These are phyloP conservation scores for Radopholus similis DNA, from an alignment of 1,140 invertebrate species.

Conservation along the genomic window DNA sequence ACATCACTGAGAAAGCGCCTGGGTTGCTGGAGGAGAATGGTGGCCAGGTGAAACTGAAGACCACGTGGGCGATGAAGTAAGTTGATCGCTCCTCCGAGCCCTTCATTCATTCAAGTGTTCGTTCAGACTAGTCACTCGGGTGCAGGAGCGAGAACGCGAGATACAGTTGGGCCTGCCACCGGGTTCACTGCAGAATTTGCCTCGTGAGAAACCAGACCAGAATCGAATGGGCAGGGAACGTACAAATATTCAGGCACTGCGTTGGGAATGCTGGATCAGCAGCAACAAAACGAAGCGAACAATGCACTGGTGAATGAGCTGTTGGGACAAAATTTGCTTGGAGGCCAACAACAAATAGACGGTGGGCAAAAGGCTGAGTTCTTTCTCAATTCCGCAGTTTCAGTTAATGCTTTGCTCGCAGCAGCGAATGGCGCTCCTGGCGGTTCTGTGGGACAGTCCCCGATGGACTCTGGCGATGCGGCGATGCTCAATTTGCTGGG, in stretches of 20 bases:
- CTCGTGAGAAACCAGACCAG: neutral
- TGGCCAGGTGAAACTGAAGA: slow-evolving; percentile 56
- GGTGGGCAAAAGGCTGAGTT: neutral
- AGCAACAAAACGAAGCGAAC: neutral
- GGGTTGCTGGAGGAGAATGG: slow-evolving; percentile 54
- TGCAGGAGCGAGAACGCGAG: slow-evolving; percentile 32
- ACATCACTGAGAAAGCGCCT: slow-evolving; percentile 52
- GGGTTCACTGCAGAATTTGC: slow-evolving; percentile 27
- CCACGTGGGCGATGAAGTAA: slow-evolving; percentile 59
- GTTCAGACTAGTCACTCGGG: slow-evolving; percentile 16
- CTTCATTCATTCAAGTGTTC: neutral
- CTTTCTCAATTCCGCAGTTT: neutral
- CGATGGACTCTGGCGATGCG: neutral
- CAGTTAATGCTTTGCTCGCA: slow-evolving; percentile 1
- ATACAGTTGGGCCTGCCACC: slow-evolving; percentile 30
- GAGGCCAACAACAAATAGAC: neutral
- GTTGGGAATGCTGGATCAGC: neutral
- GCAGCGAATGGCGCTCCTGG: neutral
- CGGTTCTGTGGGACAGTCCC: neutral
- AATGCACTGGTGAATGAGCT: slow-evolving; percentile 6
- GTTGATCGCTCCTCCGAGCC: slow-evolving; percentile 13
- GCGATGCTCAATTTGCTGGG: slow-evolving; percentile 10
- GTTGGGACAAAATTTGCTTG: slow-evolving; percentile 9
- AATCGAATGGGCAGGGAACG: neutral
- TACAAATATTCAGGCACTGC: neutral